Evolutionary conservation across 1,140 invertebrate genomes (phyloP).

Genomic region (Venturia canescens): DNA sequence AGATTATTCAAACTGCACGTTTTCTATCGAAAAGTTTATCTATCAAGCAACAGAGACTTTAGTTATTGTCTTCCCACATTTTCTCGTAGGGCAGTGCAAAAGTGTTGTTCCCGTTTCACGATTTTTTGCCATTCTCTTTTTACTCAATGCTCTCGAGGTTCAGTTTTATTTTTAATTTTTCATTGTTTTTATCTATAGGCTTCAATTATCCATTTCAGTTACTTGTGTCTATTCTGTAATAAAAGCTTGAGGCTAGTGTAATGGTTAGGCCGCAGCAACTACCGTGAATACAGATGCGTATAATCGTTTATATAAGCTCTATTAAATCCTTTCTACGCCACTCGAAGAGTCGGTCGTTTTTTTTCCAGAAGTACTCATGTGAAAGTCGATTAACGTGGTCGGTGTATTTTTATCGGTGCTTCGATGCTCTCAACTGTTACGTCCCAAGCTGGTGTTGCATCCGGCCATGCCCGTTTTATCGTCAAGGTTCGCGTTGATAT

Average conservation of each 20-base stretch:
- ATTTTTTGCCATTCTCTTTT: not conserved
- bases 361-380: not conserved
- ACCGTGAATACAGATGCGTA: not conserved
- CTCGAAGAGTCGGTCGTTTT: not conserved
- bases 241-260: too few relatives aligned
- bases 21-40: too few relatives aligned
- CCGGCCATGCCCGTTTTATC: not conserved
- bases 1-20: too few relatives aligned
- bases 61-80: too few relatives aligned
- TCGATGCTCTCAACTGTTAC: not conserved
- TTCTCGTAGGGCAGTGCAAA: too few relatives aligned
- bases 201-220: not conserved
- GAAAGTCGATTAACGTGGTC: not conserved
- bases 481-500: not conserved
- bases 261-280: too few relatives aligned
- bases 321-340: not conserved
- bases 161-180: too few relatives aligned
- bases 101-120: not conserved
- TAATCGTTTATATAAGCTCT: slow-evolving; percentile 8
- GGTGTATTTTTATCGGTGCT: slow-evolving; percentile 3
- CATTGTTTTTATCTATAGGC: not conserved
- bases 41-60: too few relatives aligned
- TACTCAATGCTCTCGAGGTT: too few relatives aligned
- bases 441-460: not conserved
- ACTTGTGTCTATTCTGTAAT: not conserved